These are phyloP conservation scores for Xenops minutus DNA, from an alignment of 2,797 vertebrate genomes.

Conservation along the genomic window DNA sequence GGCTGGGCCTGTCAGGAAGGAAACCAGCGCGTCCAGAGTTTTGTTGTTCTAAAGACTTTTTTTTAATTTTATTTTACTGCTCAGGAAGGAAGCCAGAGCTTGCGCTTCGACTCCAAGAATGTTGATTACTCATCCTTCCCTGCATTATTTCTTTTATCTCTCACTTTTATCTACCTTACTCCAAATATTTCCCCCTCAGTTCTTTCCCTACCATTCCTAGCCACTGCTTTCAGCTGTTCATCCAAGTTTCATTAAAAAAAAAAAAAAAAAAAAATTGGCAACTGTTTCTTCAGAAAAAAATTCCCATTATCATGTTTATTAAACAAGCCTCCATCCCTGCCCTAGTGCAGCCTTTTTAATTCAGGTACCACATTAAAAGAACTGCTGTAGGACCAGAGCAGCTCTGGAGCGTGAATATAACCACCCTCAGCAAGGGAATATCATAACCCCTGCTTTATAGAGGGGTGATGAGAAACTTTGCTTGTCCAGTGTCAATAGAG, in stretches of 20 bases:
- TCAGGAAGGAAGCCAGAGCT: constrained; percentile 89
- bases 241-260: neutral
- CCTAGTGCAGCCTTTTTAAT: neutral
- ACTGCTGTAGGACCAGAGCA: neutral
- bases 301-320: neutral
- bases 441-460: neutral
- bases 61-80: constrained; percentile 83
- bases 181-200: constrained; percentile 12
- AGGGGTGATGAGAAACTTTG: neutral
- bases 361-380: neutral
- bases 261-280: neutral
- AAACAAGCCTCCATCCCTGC: neutral
- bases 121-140: constrained; percentile 77
- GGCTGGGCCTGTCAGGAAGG: constrained; percentile 86
- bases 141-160: constrained; percentile 77
- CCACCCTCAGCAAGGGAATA: neutral
- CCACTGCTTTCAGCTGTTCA: neutral
- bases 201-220: neutral
- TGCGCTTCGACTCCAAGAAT: constrained; percentile 83
- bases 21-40: constrained; percentile 80
- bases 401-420: neutral
- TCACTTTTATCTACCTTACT: constrained; percentile 73
- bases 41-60: constrained; percentile 86
- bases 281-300: neutral
- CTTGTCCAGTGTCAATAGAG: neutral